phyloP scores from a whole-genome alignment of 2,797 vertebrate species.

The Protonibea diacanthus region DNA sequence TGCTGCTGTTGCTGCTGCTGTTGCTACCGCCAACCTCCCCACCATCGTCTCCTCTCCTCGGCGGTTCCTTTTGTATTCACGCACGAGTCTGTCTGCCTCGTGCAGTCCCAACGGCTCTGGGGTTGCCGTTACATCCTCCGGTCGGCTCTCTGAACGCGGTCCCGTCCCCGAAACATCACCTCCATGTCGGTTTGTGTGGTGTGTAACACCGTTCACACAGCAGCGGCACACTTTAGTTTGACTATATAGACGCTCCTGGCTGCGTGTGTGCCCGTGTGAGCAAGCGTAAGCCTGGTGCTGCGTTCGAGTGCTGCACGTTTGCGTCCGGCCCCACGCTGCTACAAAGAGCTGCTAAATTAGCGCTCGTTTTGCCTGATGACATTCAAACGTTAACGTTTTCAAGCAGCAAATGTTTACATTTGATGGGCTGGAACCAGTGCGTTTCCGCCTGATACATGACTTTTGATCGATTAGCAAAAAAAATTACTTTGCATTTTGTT shows the following conservation, averaged over 20 bases:
- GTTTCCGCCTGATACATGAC: background rate
- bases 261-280: conserved; percentile 49
- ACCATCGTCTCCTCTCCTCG: conserved; percentile 67
- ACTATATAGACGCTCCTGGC: conserved; percentile 24
- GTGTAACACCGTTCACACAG: conserved; percentile 23
- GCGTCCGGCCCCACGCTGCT: background rate
- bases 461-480: background rate
- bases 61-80: conserved; percentile 74
- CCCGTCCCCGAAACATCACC: background rate
- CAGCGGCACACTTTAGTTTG: conserved; percentile 15
- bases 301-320: conserved; percentile 69
- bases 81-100: conserved; percentile 20
- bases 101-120: conserved; percentile 9
- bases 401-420: background rate
- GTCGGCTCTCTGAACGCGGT: background rate
- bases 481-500: background rate
- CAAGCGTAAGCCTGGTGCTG: conserved; percentile 51
- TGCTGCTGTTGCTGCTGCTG: background rate
- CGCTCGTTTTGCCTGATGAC: background rate
- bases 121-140: conserved; percentile 40
- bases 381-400: background rate
- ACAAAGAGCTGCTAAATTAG: background rate
- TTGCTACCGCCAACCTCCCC: conserved; percentile 19
- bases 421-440: background rate
- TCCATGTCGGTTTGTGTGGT: conserved; percentile 24